These are phyloP conservation scores for Argynnis bischoffii DNA, from an alignment of 2,888 invertebrate species.

Conservation along the genomic window DNA sequence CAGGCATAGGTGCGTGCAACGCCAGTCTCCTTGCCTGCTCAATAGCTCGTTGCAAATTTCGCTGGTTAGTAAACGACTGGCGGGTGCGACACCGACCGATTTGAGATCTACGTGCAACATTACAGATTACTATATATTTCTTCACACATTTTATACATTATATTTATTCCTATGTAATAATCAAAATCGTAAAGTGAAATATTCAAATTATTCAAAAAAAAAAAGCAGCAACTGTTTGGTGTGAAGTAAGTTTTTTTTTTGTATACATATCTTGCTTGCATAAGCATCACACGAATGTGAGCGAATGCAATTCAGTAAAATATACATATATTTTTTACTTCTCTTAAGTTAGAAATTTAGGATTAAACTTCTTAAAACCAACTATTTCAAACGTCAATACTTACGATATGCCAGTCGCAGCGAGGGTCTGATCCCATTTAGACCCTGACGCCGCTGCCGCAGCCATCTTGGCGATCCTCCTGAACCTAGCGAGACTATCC, in stretches of 20 bases:
- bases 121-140: not conserved
- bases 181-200: too few relatives aligned
- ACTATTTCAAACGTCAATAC: conserved; percentile 41
- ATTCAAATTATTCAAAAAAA: too few relatives aligned
- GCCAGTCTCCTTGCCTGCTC: conserved; percentile 86
- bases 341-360: too few relatives aligned
- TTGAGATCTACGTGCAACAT: conserved; percentile 82
- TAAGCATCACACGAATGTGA: too few relatives aligned
- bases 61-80: conserved; percentile 88
- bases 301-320: too few relatives aligned
- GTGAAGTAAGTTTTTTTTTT: too few relatives aligned
- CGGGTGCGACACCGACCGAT: conserved; percentile 89
- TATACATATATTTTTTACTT: too few relatives aligned
- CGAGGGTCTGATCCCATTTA: conserved; percentile 89
- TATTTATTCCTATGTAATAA: too few relatives aligned
- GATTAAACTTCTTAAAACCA: too few relatives aligned
- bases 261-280: too few relatives aligned
- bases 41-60: conserved; percentile 90
- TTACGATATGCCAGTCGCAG: conserved; percentile 82
- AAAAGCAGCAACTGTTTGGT: too few relatives aligned
- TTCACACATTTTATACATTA: too few relatives aligned
- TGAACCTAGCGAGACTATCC: conserved; percentile 85
- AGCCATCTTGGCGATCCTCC: conserved; percentile 88
- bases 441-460: conserved; percentile 86
- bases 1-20: conserved; percentile 68